Evolutionary conservation across 1,140 invertebrate genomes (phyloP).

Genomic region (Drosophila saltans): DNA sequence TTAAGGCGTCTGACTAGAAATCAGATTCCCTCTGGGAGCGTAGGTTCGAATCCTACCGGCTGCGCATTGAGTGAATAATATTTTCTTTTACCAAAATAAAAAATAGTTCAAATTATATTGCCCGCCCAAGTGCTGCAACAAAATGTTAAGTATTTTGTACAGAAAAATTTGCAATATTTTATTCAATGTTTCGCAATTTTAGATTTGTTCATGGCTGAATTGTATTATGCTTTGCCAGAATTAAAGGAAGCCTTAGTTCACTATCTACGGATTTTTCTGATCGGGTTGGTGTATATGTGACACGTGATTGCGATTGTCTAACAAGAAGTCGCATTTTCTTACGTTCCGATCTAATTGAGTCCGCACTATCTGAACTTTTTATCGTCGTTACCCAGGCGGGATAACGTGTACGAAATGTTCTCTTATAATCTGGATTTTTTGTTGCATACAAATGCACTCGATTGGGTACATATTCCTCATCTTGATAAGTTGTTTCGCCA

Average conservation of each 20-base stretch:
- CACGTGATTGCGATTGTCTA: no score
- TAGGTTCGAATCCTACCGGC: slow-evolving; percentile 94
- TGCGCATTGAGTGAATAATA: slow-evolving; percentile 83
- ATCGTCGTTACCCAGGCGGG: not conserved
- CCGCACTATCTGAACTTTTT: not conserved
- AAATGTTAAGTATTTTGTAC: no score
- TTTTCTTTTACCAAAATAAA: not conserved
- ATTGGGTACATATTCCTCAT: not conserved
- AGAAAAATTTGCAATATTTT: no score
- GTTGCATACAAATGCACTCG: slow-evolving; percentile 4
- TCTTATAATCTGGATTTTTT: not conserved
- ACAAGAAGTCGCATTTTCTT: not conserved
- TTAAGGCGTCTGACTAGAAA: slow-evolving; percentile 94
- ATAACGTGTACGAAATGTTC: not conserved
- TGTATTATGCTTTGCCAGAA: not conserved
- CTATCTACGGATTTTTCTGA: no score
- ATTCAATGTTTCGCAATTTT: no score
- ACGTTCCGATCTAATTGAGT: not conserved
- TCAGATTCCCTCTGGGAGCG: slow-evolving; percentile 93
- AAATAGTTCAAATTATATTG: no score
- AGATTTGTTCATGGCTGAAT: not conserved
- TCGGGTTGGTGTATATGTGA: no score
- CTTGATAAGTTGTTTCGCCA: not conserved
- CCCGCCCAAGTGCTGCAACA: no score
- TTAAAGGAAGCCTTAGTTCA: not conserved